These are phyloP conservation scores for Melinaea marsaeus DNA, from an alignment of 2,888 invertebrate genomes.

Conservation along the genomic window DNA sequence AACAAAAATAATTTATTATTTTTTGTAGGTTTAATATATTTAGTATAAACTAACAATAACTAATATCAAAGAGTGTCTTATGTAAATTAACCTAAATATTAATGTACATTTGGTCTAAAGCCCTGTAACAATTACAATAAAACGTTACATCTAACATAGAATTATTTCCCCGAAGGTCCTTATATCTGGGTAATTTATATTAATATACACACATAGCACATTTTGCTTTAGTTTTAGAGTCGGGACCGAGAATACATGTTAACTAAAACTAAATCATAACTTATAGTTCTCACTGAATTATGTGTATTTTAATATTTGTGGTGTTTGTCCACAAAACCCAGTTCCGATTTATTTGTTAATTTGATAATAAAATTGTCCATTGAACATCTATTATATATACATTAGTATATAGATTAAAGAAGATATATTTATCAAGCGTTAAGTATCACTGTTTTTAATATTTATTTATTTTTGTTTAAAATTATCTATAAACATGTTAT, in stretches of 20 bases:
- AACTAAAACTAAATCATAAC: slow-evolving; percentile 61
- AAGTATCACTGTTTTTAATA: too few species aligned
- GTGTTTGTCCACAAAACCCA: not conserved
- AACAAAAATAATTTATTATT: not conserved
- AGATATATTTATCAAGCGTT: too few species aligned
- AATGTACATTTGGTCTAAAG: not conserved
- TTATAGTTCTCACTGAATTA: slow-evolving; percentile 33
- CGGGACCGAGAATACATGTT: slow-evolving; percentile 60
- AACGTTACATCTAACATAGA: slow-evolving; percentile 55
- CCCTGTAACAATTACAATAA: not conserved
- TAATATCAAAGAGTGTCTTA: not conserved
- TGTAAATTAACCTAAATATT: not conserved
- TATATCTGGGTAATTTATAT: slow-evolving; percentile 74
- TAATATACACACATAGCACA: slow-evolving; percentile 63
- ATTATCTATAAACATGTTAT: too few species aligned
- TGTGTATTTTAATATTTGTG: slow-evolving; percentile 9
- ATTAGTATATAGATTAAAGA: too few species aligned
- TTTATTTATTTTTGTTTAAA: too few species aligned
- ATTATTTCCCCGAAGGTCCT: slow-evolving; percentile 64
- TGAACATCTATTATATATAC: too few species aligned
- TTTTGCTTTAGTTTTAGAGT: slow-evolving; percentile 63
- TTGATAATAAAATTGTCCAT: too few species aligned
- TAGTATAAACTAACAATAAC: not conserved
- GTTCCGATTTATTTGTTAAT: too few species aligned
- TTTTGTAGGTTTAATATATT: not conserved